Evolutionary conservation across 2,888 invertebrate genomes (phyloP).

Genomic region (Lissocephala sabroskyi): DNA sequence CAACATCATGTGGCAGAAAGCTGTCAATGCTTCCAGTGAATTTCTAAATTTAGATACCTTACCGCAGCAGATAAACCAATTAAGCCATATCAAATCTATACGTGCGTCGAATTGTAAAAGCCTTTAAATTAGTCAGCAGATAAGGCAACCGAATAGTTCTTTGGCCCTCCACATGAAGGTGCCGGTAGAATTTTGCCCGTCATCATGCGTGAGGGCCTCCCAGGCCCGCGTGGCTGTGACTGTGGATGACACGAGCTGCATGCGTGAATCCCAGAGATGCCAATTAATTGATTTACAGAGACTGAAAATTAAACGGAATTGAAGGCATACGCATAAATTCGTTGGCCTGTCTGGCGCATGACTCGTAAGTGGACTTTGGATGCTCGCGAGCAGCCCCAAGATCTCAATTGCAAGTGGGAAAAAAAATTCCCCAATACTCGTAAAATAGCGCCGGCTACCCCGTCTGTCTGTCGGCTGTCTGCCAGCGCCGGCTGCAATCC

Average conservation of each 20-base stretch:
- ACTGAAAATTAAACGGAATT: conserved; percentile 30
- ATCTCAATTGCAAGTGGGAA: conserved; percentile 7
- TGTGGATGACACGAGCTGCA: conserved; percentile 36
- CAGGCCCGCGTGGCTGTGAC: too few relatives aligned
- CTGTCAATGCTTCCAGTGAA: too few relatives aligned
- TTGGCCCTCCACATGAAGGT: too few relatives aligned
- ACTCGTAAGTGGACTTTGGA: conserved; percentile 57
- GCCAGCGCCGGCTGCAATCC: conserved; percentile 12
- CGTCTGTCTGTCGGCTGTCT: conserved; percentile 5
- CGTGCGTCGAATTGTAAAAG: too few relatives aligned
- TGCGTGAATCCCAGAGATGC: conserved; percentile 29
- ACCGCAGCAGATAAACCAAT: too few relatives aligned
- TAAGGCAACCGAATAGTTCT: too few relatives aligned
- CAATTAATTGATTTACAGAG: conserved; percentile 30
- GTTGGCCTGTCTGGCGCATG: conserved; percentile 54
- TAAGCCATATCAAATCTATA: too few relatives aligned
- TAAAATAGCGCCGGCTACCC: conserved; percentile 12
- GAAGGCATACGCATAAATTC: conserved; percentile 11
- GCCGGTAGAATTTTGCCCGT: too few relatives aligned
- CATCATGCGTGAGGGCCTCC: too few relatives aligned
- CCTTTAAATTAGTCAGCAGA: too few relatives aligned
- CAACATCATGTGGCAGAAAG: too few relatives aligned
- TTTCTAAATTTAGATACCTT: too few relatives aligned
- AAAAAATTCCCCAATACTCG: conserved; percentile 9
- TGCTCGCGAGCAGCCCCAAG: conserved; percentile 11